These are phyloP conservation scores for Elephantulus edwardii DNA, from an alignment of 2,113 vertebrate genomes.

Conservation along the genomic window DNA sequence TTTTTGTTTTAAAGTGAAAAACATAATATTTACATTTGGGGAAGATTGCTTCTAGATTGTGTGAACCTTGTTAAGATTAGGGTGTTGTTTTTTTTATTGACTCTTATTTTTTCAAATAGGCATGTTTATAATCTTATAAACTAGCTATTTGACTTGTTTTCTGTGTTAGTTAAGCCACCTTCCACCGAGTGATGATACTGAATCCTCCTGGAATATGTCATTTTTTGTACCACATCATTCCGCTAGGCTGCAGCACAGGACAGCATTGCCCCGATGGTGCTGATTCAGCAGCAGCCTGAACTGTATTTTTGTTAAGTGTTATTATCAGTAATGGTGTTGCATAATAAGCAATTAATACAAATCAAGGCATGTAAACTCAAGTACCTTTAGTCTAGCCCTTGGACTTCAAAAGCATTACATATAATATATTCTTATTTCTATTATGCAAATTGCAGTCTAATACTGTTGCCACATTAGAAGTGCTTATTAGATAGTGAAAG, in stretches of 20 bases:
- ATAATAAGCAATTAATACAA: constrained; percentile 46
- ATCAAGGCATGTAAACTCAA: background rate
- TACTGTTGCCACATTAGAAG: background rate
- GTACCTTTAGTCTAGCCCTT: background rate
- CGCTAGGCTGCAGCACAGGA: constrained; percentile 82
- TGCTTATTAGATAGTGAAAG: background rate
- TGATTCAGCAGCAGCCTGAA: constrained; percentile 67
- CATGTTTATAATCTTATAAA: constrained; percentile 19
- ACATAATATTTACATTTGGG: constrained; percentile 60
- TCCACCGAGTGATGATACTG: constrained; percentile 37
- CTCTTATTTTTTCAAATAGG: constrained; percentile 26
- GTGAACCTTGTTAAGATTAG: constrained; percentile 46
- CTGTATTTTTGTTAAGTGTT: constrained; percentile 46
- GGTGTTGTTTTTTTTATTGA: constrained; percentile 65
- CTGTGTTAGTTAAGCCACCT: constrained; percentile 60
- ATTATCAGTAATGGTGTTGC: constrained; percentile 3
- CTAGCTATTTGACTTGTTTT: constrained; percentile 62
- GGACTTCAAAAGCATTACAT: background rate
- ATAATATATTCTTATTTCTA: background rate
- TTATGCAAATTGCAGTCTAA: background rate
- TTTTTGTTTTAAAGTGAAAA: constrained; percentile 65
- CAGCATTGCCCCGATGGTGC: background rate
- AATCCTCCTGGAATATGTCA: constrained; percentile 40
- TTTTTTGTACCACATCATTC: constrained; percentile 69
- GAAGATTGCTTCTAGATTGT: constrained; percentile 76